Base-by-base conservation (phyloP, 2,888 invertebrate genomes). In the Harpalus rubripes region DNA sequence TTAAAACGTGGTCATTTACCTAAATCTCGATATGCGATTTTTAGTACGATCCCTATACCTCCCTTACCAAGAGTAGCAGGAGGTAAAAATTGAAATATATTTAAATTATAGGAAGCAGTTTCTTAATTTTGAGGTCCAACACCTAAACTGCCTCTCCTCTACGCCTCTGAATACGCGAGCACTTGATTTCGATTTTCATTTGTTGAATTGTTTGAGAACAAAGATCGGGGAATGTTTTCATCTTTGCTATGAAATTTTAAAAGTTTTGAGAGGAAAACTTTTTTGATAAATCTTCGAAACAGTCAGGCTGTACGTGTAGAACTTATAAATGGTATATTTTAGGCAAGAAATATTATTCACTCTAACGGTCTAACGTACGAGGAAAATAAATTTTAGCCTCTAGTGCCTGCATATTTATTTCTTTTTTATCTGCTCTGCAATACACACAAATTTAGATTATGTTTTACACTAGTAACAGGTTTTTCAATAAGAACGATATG, bases 251-350 rank as follows among this genome's bases (percentile, higher is more conserved):
- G 72, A 52, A 74, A 74, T 74, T 74, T 74, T 74, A 52, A 74
- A 78, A 78, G 32, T 78, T 72, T 78, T 78, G 32, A 78, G 32
- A 10, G 26, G 26, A 56, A 78, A 78, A 78, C 78, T 78, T 78
- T 78, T 58, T 32, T 78, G 56, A 78, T 78, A 78, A 78, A 78
- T 78, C 78, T 78, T 58, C 58, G 56, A 78, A 78, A 78, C 44
- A 74, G 72, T 74, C 72, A 18, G 18, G 41, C 72, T 44, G 4
- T 74, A 74, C 72, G 44, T 74, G 44, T 15, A 16, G 72, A 74
- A 44, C 44, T 74, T 44, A 44, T 74, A 74, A 74, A 74, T 74
- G 72, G 72, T 74, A 10, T 74, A 74, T 18, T 74, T 74, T 74
- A 39, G 44, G 15, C 15, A 41, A 41, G 72, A 74, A 74, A 74